These are phyloP conservation scores for Magallana gigas DNA, from an alignment of 1,140 invertebrate species.

Conservation along the genomic window DNA sequence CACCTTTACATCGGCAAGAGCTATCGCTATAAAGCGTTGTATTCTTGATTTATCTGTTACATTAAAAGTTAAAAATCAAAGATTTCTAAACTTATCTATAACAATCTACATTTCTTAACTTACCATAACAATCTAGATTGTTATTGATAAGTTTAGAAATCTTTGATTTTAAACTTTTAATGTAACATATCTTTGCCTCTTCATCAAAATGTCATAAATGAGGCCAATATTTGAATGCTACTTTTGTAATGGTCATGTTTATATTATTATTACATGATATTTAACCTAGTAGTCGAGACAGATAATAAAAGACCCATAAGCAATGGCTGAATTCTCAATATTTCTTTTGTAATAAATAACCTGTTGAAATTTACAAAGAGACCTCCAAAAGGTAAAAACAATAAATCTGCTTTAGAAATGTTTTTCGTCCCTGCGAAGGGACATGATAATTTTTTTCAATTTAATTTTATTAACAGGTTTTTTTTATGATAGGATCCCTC, in stretches of 20 bases:
- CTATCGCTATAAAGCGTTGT: background rate
- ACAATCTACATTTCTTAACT: no score
- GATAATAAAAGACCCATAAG: background rate
- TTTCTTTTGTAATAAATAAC: background rate
- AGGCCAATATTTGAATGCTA: background rate
- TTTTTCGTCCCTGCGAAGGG: no score
- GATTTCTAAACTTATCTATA: no score
- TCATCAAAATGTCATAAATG: constrained; percentile 27
- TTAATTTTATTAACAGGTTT: no score
- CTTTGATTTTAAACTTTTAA: no score
- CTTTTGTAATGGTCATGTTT: background rate
- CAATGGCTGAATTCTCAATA: background rate
- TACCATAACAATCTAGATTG: no score
- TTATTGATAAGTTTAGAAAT: no score
- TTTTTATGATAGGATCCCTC: no score
- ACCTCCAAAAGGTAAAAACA: no score
- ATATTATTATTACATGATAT: background rate
- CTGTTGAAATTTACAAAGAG: background rate
- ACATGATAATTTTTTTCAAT: no score
- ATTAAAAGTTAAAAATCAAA: no score
- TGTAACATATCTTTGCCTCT: background rate
- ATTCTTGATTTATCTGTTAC: background rate
- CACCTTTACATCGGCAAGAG: constrained; percentile 1
- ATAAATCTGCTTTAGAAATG: no score
- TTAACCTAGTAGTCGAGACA: background rate